A percentile compares a stretch with the other conserved stretches of the same genome.
Evolutionary conservation across 2,797 vertebrate genomes (phyloP).

Genomic region (Acipenser oxyrinchus): DNA sequence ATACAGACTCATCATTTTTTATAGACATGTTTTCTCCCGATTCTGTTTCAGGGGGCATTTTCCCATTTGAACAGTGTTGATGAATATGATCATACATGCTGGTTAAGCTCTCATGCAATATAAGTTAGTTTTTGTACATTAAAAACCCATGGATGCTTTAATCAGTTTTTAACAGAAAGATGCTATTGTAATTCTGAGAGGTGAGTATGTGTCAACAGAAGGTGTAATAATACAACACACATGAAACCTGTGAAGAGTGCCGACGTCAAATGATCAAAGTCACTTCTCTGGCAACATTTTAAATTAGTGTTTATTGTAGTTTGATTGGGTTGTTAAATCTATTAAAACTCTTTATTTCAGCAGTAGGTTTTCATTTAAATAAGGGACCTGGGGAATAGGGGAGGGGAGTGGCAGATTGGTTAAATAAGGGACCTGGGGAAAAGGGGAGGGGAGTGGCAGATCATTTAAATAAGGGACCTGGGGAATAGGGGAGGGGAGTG

Average conservation of each 20-base stretch:
- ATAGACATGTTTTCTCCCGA: conserved; percentile 59
- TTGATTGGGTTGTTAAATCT: no score
- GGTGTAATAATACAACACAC: conserved; percentile 16
- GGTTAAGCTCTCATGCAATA: conserved; percentile 49
- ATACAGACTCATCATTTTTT: conserved; percentile 78
- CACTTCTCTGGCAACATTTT: neutral
- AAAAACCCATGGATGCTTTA: conserved; percentile 53
- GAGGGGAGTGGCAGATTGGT: no score
- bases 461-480: no score
- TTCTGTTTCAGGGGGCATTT: conserved; percentile 60
- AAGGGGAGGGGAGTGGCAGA: no score
- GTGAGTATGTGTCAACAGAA: no score
- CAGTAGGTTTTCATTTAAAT: no score
- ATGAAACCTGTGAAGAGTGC: conserved; percentile 20
- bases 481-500: no score
- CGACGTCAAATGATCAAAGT: neutral
- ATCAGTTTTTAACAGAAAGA: conserved; percentile 33
- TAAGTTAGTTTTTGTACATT: conserved; percentile 75
- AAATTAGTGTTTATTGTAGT: neutral
- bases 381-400: no score
- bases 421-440: no score
- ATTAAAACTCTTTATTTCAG: no score
- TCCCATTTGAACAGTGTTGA: conserved; percentile 64
- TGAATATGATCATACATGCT: conserved; percentile 33
- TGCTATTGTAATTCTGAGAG: no score